Percentiles rank a stretch among this genome's conserved stretches.
Conservation (phyloP, 2,113 vertebrate genomes). For the Triplophysa dalaica region DNA sequence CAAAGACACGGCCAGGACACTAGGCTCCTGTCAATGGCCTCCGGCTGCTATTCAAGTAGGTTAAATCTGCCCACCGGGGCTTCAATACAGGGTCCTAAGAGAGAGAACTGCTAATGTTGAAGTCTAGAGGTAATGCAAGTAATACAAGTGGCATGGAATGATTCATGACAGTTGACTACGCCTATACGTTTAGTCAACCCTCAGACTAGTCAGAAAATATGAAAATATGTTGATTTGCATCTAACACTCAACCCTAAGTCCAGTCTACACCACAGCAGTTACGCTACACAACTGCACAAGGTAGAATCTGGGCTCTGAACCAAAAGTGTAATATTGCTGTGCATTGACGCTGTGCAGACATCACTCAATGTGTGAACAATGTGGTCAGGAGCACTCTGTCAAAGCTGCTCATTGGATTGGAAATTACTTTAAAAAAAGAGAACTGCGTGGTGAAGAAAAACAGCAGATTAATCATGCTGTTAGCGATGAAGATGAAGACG, state of each 20-base stretch:
- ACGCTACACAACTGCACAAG: constrained; percentile 18
- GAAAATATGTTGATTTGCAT: too few relatives aligned
- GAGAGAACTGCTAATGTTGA: constrained; percentile 6
- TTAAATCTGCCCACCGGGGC: constrained; percentile 5
- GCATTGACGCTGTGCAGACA: constrained; percentile 41
- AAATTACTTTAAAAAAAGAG: constrained; percentile 39
- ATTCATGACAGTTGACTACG: too few relatives aligned
- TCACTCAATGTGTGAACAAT: constrained; percentile 51
- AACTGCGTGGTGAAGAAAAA: constrained; percentile 25
- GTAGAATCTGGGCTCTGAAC: constrained; percentile 35
- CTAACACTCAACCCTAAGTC: background rate
- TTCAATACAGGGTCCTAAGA: constrained; percentile 1
- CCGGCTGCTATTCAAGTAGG: constrained; percentile 23
- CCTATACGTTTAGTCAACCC: too few relatives aligned
- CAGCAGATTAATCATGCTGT: constrained; percentile 50
- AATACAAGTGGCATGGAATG: background rate
- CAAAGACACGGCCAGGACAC: constrained; percentile 47
- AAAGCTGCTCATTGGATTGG: constrained; percentile 43
- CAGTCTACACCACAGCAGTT: background rate
- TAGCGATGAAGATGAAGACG: constrained; percentile 50
- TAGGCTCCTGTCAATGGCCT: constrained; percentile 43
- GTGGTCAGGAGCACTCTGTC: constrained; percentile 40
- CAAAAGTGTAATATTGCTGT: constrained; percentile 26
- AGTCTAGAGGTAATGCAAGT: constrained; percentile 7
- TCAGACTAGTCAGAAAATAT: too few relatives aligned